Percentiles rank a stretch among this genome's conserved stretches.
Conservation (phyloP, 2,888 invertebrate genomes). For the Ceriagrion tenellum region DNA sequence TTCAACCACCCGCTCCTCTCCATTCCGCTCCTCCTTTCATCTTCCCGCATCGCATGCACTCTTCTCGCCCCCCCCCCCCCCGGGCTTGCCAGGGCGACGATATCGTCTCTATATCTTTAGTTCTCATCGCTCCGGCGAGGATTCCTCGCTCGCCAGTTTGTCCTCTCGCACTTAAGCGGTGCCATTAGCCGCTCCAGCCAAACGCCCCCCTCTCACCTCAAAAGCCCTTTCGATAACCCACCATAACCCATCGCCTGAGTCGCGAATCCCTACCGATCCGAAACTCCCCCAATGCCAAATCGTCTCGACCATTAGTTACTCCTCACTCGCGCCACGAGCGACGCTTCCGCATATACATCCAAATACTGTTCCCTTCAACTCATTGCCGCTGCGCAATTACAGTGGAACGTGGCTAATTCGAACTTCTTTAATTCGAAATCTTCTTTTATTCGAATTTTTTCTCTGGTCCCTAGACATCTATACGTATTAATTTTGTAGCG, state of each 20-base stretch:
- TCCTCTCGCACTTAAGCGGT: background rate
- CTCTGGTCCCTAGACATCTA: too few relatives aligned
- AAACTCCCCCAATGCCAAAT: background rate
- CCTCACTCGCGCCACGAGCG: too few relatives aligned
- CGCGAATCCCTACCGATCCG: too few relatives aligned
- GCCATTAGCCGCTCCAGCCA: too few relatives aligned
- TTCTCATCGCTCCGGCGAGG: background rate
- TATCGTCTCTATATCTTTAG: background rate
- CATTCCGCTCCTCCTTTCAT: background rate
- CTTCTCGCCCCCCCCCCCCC: background rate
- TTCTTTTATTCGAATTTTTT: too few relatives aligned
- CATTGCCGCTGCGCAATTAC: too few relatives aligned
- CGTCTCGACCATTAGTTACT: background rate
- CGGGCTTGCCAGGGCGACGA: background rate
- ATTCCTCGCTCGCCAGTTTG: background rate
- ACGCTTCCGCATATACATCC: too few relatives aligned
- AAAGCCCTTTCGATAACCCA: background rate
- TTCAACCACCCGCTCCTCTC: background rate
- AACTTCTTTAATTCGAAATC: too few relatives aligned
- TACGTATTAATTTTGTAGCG: too few relatives aligned
- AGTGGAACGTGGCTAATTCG: too few relatives aligned
- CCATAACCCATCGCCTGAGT: background rate
- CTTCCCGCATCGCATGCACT: background rate
- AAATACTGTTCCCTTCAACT: too few relatives aligned
- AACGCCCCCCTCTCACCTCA: too few relatives aligned